Percentiles rank a stretch among this genome's conserved stretches.
These are phyloP conservation scores for Premnoplex brunnescens DNA, from an alignment of 2,797 vertebrate species.

Conservation along the genomic window DNA sequence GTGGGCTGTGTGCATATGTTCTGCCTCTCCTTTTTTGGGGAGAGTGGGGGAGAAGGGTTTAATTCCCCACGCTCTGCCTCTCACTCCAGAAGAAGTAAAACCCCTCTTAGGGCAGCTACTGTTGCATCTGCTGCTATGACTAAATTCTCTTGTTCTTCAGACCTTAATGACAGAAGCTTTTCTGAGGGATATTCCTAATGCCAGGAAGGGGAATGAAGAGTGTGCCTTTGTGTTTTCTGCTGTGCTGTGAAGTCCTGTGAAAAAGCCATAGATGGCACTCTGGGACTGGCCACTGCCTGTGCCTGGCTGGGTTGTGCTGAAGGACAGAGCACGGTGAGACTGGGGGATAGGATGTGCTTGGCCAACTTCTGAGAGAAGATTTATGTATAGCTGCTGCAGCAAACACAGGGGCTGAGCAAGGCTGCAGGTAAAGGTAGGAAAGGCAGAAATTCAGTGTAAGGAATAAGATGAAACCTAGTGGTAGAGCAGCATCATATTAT, in stretches of 20 bases:
- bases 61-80: not conserved
- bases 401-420: fast-evolving
- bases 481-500: fast-evolving
- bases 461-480: not conserved
- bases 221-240: not conserved
- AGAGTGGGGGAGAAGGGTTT: not conserved
- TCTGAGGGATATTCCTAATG: fast-evolving
- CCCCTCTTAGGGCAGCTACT: not conserved
- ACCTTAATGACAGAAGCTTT: not conserved
- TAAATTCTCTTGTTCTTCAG: not conserved
- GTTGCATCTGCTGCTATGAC: not conserved
- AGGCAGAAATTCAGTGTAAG: not conserved
- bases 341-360: not conserved
- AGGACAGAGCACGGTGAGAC: not conserved
- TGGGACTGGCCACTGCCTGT: not conserved
- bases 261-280: conserved; percentile 1
- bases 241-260: not conserved
- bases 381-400: not conserved
- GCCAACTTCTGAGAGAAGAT: not conserved
- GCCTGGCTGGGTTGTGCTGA: fast-evolving
- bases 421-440: not conserved
- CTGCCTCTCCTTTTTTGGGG: conserved; percentile 14
- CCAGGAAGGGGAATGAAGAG: not conserved
- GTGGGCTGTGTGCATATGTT: conserved; percentile 55
- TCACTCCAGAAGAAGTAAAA: not conserved